Evolutionary conservation across 2,113 vertebrate species (phyloP).

Genomic region (Synchiropus splendidus): DNA sequence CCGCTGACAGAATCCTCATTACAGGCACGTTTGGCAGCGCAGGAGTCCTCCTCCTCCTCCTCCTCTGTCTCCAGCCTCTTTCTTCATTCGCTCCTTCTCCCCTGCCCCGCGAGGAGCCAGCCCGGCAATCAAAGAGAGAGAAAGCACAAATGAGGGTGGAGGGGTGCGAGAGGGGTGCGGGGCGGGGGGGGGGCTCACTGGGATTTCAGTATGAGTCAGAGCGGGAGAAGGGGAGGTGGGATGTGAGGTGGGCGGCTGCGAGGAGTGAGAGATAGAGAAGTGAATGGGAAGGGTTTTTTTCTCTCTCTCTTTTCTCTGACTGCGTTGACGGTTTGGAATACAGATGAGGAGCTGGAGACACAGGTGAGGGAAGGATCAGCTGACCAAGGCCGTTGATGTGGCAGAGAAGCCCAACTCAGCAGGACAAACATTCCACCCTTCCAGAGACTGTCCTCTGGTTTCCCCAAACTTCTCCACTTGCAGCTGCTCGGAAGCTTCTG

Average conservation of each 20-base stretch:
- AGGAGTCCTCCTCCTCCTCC: conserved; percentile 14
- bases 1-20: conserved; percentile 51
- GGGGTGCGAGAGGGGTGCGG: conserved; percentile 10
- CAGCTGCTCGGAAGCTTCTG: too few species aligned
- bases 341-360: conserved; percentile 46
- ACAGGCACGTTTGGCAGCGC: conserved; percentile 46
- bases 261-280: conserved; percentile 43
- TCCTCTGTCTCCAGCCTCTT: conserved; percentile 11
- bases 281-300: conserved; percentile 18
- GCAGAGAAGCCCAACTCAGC: too few species aligned
- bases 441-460: too few species aligned
- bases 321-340: conserved; percentile 58
- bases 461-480: too few species aligned
- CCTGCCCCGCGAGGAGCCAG: conserved; percentile 50
- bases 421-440: too few species aligned
- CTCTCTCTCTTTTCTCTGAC: conserved; percentile 42
- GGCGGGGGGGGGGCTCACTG: conserved; percentile 36
- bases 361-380: conserved; percentile 21
- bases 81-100: conserved; percentile 50
- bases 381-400: too few species aligned
- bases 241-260: conserved; percentile 55
- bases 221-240: conserved; percentile 52
- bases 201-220: conserved; percentile 70
- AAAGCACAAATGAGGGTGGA: conserved; percentile 64
- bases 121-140: conserved; percentile 64